These are phyloP conservation scores for Lagenorhynchus albirostris DNA, from an alignment of 2,113 vertebrate species.

Conservation along the genomic window DNA sequence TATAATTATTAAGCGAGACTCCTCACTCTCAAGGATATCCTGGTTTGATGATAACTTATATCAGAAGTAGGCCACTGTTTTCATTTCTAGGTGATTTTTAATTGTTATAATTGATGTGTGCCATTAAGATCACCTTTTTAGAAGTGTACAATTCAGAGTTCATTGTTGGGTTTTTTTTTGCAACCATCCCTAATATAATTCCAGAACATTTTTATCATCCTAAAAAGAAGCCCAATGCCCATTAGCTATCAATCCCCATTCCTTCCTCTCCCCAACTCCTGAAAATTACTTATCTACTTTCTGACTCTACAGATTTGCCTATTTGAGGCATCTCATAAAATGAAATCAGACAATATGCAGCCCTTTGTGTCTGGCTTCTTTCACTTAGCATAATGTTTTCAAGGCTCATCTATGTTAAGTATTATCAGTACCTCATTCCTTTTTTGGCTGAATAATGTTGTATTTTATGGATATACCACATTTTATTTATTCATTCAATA, in stretches of 20 bases:
- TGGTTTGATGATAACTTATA: not conserved
- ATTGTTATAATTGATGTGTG: not conserved
- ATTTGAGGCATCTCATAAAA: not conserved
- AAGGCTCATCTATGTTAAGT: not conserved
- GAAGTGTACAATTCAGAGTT: not conserved
- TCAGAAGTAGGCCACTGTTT: not conserved
- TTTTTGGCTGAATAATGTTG: not conserved
- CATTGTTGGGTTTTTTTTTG: not conserved
- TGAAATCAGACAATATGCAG: not conserved
- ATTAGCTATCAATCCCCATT: not conserved
- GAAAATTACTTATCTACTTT: not conserved
- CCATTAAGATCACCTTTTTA: not conserved
- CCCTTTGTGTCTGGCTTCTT: not conserved
- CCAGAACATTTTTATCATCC: not conserved
- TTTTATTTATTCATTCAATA: not conserved
- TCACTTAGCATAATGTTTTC: not conserved
- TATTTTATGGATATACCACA: not conserved
- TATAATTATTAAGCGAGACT: not conserved
- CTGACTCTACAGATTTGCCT: not conserved
- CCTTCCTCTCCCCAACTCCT: not conserved
- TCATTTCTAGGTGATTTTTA: not conserved
- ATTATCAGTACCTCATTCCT: not conserved
- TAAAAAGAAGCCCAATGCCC: not conserved
- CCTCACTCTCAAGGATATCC: not conserved
- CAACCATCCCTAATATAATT: not conserved